Evolutionary conservation across 2,888 invertebrate genomes (phyloP).

Genomic region (Lasioglossum zephyrum): DNA sequence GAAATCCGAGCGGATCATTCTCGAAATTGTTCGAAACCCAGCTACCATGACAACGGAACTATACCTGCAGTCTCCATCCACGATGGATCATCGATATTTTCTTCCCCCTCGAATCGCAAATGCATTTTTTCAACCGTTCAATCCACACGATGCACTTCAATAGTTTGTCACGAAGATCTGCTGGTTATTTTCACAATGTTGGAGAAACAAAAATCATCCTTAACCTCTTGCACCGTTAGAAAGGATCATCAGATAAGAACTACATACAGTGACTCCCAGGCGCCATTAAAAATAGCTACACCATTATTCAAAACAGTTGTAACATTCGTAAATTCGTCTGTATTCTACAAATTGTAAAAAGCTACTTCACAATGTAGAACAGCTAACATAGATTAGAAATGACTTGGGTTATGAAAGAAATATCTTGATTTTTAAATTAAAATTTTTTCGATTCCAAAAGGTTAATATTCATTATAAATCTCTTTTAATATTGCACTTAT

Average conservation of each 20-base stretch:
- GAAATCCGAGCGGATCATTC: background rate
- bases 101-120: background rate
- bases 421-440: no score
- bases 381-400: no score
- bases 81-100: constrained; percentile 1
- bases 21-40: background rate
- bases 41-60: background rate
- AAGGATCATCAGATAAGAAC: background rate
- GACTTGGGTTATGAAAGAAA: no score
- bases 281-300: no score
- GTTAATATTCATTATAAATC: no score
- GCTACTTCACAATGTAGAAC: no score
- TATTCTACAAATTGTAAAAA: no score
- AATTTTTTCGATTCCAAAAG: no score
- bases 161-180: background rate
- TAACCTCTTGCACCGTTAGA: background rate
- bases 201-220: background rate
- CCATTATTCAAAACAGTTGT: no score
- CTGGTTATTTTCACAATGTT: background rate
- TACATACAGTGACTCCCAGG: no score
- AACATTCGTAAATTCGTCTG: no score
- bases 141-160: background rate
- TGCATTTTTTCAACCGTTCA: background rate
- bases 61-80: background rate
- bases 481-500: no score